Evolutionary conservation across 2,797 vertebrate species (phyloP).

Genomic region (Pseudopleuronectes americanus): DNA sequence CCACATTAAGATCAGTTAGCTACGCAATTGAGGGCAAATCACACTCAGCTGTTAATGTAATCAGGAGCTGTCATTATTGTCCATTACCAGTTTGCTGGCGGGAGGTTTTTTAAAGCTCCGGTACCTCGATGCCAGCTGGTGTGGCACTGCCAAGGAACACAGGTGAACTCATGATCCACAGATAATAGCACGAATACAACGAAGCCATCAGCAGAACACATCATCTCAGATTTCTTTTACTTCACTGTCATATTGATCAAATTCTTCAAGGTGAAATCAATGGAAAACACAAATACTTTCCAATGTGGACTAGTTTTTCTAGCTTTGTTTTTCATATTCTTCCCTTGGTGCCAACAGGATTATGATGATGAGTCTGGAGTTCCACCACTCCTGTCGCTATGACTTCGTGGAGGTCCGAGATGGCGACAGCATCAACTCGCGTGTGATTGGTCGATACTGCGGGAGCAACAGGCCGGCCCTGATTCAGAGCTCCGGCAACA

Average conservation of each 20-base stretch:
- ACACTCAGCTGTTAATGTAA: constrained; percentile 21
- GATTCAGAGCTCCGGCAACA: constrained; percentile 89
- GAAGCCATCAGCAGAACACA: background rate
- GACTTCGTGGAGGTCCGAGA: constrained; percentile 95
- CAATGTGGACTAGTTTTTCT: background rate
- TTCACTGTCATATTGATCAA: background rate
- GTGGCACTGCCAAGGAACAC: constrained; percentile 41
- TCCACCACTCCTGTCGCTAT: constrained; percentile 90
- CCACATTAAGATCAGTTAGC: constrained; percentile 16
- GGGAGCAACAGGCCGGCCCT: constrained; percentile 91
- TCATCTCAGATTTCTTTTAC: background rate
- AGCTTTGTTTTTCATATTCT: background rate
- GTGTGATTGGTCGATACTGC: constrained; percentile 92
- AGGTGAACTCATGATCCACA: constrained; percentile 27
- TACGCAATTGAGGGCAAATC: constrained; percentile 22
- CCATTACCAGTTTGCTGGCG: constrained; percentile 40
- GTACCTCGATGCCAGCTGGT: constrained; percentile 22
- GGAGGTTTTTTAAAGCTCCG: constrained; percentile 25
- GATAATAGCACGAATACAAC: constrained; percentile 20
- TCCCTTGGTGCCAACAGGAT: constrained; percentile 81
- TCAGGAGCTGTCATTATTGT: constrained; percentile 32
- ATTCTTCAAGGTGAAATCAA: background rate
- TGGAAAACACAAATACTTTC: background rate
- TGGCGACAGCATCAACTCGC: constrained; percentile 89
- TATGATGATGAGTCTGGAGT: constrained; percentile 95